Conservation (phyloP, 2,797 vertebrate species). For the Hemitrygon akajei region DNA sequence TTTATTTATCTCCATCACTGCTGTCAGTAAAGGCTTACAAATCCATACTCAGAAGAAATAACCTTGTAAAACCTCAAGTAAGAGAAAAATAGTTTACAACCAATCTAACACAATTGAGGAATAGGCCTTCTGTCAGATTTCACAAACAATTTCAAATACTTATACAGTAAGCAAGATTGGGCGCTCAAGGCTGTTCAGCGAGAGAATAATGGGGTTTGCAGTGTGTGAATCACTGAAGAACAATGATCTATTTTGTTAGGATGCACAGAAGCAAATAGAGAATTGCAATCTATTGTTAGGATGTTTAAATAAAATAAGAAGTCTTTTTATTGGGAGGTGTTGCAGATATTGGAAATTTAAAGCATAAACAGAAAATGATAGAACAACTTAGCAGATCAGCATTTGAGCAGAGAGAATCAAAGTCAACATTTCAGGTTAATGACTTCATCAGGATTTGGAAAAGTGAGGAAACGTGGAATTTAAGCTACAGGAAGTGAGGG, state of each 20-base stretch:
- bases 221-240: neutral
- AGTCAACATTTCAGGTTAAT: too few relatives aligned
- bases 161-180: neutral
- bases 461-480: too few relatives aligned
- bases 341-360: too few relatives aligned
- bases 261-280: neutral
- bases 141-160: neutral
- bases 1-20: neutral
- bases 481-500: too few relatives aligned
- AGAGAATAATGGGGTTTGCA: neutral
- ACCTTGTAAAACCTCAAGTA: neutral
- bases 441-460: too few relatives aligned
- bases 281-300: neutral
- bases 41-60: neutral
- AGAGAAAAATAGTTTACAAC: neutral
- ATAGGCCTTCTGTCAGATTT: neutral
- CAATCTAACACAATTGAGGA: neutral
- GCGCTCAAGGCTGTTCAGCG: neutral
- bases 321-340: neutral
- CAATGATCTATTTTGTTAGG: neutral
- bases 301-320: neutral
- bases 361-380: too few relatives aligned
- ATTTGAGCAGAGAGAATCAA: too few relatives aligned
- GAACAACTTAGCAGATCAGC: too few relatives aligned
- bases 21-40: neutral